Evolutionary conservation across 2,888 invertebrate species (phyloP).

Genomic region (Limnephilus rhombicus): DNA sequence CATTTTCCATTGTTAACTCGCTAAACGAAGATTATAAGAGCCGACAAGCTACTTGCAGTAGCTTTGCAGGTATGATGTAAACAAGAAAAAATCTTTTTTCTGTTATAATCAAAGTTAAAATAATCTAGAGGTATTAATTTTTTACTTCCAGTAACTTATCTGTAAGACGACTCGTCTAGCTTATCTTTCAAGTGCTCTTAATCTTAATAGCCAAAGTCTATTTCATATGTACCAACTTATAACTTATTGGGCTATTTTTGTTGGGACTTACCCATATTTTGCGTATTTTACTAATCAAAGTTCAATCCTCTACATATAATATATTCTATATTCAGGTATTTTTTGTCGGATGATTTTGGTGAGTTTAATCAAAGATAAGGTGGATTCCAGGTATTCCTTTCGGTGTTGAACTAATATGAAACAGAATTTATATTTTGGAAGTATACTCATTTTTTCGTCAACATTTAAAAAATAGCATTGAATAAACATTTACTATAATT

Average conservation of each 20-base stretch:
- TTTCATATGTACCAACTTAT: neutral
- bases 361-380: neutral
- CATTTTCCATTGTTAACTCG: too few species aligned
- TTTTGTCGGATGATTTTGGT: neutral
- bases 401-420: neutral
- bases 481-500: too few species aligned
- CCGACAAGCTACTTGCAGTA: too few species aligned
- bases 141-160: neutral
- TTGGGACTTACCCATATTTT: neutral
- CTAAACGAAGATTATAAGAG: too few species aligned
- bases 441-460: too few species aligned
- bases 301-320: neutral
- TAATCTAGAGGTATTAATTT: neutral
- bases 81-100: too few species aligned
- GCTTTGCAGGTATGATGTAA: too few species aligned
- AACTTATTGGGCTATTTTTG: neutral
- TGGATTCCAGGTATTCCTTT: neutral
- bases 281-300: neutral
- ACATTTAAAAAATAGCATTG: too few species aligned
- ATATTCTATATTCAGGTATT: neutral
- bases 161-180: too few species aligned
- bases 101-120: too few species aligned
- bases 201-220: neutral
- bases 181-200: neutral
- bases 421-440: too few species aligned